phyloP scores from a whole-genome alignment of 1,140 invertebrate species.

The Drosophila albomicans region DNA sequence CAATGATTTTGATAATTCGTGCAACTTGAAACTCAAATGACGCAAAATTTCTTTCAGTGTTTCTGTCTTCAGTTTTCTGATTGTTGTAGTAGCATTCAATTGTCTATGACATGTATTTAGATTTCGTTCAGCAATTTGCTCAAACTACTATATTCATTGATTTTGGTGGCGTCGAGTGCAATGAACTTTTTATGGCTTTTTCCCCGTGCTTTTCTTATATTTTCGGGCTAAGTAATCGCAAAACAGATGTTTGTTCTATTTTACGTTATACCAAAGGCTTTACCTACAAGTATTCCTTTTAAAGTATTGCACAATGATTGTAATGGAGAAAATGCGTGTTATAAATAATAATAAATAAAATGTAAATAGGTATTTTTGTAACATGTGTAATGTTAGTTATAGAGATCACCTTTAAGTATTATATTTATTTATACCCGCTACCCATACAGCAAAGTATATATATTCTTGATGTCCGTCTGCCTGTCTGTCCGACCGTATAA shows the following conservation, averaged over 20 bases:
- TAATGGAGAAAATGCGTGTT: no score
- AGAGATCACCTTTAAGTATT: no score
- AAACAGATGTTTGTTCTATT: constrained; percentile 3
- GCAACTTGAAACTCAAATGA: constrained; percentile 59
- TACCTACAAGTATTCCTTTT: no score
- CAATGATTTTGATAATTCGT: constrained; percentile 55
- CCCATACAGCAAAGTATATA: no score
- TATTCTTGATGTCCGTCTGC: no score
- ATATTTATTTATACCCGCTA: no score
- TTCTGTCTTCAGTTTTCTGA: constrained; percentile 22
- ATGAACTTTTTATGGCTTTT: constrained; percentile 64
- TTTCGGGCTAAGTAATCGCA: constrained; percentile 1
- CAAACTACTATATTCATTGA: constrained; percentile 36
- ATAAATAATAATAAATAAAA: no score
- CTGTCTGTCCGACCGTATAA: no score
- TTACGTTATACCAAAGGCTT: not conserved
- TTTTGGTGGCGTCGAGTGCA: constrained; percentile 54
- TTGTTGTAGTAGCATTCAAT: constrained; percentile 13
- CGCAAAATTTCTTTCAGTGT: constrained; percentile 64
- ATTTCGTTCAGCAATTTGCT: constrained; percentile 46
- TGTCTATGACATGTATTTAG: constrained; percentile 65
- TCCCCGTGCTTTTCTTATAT: constrained; percentile 7
- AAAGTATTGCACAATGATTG: no score
- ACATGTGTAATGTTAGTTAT: no score
- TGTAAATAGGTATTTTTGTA: no score